Evolutionary conservation across 2,113 vertebrate genomes (phyloP).

Genomic region (Hymenochirus boettgeri): DNA sequence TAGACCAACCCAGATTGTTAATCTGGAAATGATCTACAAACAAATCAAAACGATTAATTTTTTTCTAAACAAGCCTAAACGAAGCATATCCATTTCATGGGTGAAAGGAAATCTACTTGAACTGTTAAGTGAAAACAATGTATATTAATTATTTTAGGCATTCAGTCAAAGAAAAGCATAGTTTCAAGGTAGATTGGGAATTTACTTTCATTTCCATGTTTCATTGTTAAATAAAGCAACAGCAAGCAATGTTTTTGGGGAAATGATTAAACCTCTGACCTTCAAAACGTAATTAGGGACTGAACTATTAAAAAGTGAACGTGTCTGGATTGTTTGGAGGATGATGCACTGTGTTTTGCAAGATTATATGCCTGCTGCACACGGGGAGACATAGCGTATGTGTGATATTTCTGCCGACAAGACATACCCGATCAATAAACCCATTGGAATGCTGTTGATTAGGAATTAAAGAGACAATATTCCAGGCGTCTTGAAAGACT

Average conservation of each 20-base stretch:
- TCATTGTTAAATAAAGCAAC: not conserved
- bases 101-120: constrained; percentile 26
- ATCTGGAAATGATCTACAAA: constrained; percentile 28
- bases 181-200: constrained; percentile 10
- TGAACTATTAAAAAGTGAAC: no score
- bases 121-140: constrained; percentile 33
- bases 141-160: constrained; percentile 23
- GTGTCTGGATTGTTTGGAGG: no score
- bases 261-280: not conserved
- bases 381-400: no score
- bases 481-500: no score
- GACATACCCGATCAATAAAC: no score
- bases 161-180: constrained; percentile 9
- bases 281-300: no score
- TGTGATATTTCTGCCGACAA: no score
- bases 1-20: constrained; percentile 25
- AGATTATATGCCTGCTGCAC: no score
- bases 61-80: constrained; percentile 31
- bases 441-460: no score
- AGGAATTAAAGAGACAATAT: no score
- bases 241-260: not conserved
- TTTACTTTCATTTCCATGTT: constrained; percentile 3
- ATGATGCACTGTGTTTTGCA: no score
- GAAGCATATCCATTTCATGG: constrained; percentile 36
- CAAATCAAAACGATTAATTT: constrained; percentile 15